These are phyloP conservation scores for Julus scandinavius DNA, from an alignment of 2,888 invertebrate species.

Conservation along the genomic window DNA sequence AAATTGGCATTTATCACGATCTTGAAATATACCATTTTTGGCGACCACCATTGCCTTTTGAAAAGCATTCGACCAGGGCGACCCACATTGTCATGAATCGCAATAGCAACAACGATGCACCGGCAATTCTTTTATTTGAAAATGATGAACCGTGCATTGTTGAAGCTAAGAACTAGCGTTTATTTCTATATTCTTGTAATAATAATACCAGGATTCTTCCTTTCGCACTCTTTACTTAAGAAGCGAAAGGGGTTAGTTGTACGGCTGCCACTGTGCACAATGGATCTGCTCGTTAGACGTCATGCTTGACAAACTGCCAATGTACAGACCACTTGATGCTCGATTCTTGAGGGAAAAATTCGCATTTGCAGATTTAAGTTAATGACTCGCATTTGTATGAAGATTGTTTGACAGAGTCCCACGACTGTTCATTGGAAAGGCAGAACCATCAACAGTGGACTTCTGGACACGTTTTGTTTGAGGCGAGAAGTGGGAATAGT, in stretches of 20 bases:
- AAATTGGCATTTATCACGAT: conserved; percentile 45
- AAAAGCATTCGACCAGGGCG: conserved; percentile 34
- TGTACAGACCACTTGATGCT: conserved; percentile 13
- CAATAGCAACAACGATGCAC: background rate
- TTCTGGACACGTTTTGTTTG: background rate
- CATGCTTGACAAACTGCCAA: conserved; percentile 5
- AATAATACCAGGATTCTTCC: background rate
- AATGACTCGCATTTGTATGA: background rate
- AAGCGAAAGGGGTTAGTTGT: conserved; percentile 12
- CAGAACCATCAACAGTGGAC: background rate
- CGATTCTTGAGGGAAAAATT: conserved; percentile 35
- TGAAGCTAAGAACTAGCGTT: conserved; percentile 16
- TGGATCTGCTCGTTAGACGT: background rate
- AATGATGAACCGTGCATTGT: conserved; percentile 44
- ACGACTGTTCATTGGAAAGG: background rate
- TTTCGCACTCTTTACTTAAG: background rate
- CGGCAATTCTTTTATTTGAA: conserved; percentile 15
- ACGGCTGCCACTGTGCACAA: background rate
- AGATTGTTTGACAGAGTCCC: background rate
- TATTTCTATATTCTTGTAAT: background rate
- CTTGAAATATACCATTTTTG: background rate
- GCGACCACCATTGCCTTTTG: conserved; percentile 8
- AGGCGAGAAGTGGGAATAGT: background rate
- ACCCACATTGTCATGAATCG: background rate
- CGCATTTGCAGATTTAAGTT: background rate